Conservation (phyloP, 2,888 invertebrate genomes). For the Glyphotaelius pellucidus region DNA sequence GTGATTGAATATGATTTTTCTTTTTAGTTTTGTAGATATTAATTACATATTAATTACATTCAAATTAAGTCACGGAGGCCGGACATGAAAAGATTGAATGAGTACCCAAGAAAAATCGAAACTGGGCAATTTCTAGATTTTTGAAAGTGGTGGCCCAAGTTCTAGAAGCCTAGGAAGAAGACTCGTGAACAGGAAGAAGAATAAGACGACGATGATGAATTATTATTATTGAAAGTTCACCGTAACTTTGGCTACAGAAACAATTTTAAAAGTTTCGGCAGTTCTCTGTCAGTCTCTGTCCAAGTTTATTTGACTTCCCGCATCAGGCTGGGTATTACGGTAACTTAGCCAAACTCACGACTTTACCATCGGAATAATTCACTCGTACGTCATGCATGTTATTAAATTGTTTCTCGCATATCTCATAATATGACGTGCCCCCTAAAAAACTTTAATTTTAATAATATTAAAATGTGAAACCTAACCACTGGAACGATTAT, state of each 20-base stretch:
- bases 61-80: too few species aligned
- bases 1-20: too few species aligned
- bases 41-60: too few species aligned
- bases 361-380: not conserved
- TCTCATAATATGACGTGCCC: not conserved
- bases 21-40: too few species aligned
- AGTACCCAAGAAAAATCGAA: not conserved
- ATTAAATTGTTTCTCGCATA: not conserved
- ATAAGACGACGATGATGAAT: not conserved
- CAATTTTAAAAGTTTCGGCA: not conserved
- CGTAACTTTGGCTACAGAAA: not conserved
- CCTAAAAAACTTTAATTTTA: not conserved
- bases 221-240: not conserved
- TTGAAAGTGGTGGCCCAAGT: not conserved
- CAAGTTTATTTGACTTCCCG: not conserved
- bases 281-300: not conserved
- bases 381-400: not conserved
- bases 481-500: too few species aligned
- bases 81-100: not conserved
- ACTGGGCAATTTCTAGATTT: not conserved
- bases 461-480: too few species aligned
- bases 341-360: not conserved
- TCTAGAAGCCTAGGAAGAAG: not conserved
- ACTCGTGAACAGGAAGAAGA: not conserved
- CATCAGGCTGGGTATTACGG: not conserved